Conservation (phyloP, 2,797 vertebrate species). For the Tarsius wallacei region DNA sequence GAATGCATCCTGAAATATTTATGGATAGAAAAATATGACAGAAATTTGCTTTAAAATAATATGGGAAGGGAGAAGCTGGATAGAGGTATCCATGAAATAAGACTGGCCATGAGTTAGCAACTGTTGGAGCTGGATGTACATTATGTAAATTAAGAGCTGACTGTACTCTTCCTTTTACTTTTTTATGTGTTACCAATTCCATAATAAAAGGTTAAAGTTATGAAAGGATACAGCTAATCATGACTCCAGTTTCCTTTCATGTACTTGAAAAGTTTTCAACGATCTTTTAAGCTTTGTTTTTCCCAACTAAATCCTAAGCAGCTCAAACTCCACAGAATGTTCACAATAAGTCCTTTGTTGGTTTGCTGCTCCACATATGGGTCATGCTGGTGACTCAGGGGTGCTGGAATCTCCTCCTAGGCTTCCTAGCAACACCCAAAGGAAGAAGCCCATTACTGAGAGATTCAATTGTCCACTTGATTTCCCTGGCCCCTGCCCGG, state of each 20-base stretch:
- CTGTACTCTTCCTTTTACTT: neutral
- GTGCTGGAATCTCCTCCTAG: neutral
- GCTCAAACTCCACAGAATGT: neutral
- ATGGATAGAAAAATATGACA: neutral
- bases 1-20: conserved; percentile 38
- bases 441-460: neutral
- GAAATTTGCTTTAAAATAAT: conserved; percentile 46
- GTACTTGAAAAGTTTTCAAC: neutral
- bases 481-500: neutral
- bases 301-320: neutral
- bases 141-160: neutral
- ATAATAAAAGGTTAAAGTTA: neutral
- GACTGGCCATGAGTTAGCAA: neutral
- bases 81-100: neutral
- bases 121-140: neutral
- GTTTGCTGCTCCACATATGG: neutral
- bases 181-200: neutral
- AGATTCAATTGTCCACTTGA: neutral
- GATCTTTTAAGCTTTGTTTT: conserved; percentile 1
- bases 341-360: neutral
- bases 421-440: neutral
- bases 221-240: neutral
- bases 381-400: neutral
- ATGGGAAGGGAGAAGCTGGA: neutral
- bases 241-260: neutral